These are phyloP conservation scores for Tapera naevia DNA, from an alignment of 2,797 vertebrate species.

Conservation along the genomic window DNA sequence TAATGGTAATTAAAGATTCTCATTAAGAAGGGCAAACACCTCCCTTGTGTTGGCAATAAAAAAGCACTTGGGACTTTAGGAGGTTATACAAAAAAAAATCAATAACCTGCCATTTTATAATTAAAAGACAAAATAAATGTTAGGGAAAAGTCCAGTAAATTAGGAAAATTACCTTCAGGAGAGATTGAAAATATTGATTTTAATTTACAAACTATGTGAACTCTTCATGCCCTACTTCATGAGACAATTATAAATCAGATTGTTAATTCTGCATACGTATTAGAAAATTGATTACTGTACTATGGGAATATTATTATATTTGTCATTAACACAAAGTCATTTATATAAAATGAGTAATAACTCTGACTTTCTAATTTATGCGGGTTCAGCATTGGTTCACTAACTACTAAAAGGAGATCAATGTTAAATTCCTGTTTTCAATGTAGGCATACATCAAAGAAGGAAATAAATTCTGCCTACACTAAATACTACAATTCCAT, in stretches of 20 bases:
- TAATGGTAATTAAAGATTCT: slow-evolving; percentile 81
- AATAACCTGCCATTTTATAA: slow-evolving; percentile 85
- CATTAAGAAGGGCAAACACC: slow-evolving; percentile 75
- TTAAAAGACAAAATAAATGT: slow-evolving; percentile 86
- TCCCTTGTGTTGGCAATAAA: slow-evolving; percentile 73
- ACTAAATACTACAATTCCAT: background rate
- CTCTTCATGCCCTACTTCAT: slow-evolving; percentile 80
- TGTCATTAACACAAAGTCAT: slow-evolving; percentile 74
- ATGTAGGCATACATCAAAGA: background rate
- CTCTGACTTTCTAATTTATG: slow-evolving; percentile 62
- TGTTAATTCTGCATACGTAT: slow-evolving; percentile 78
- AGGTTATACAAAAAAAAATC: slow-evolving; percentile 77
- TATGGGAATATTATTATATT: slow-evolving; percentile 74
- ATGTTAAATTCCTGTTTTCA: slow-evolving; percentile 38
- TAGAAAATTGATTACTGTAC: slow-evolving; percentile 77
- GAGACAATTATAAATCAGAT: slow-evolving; percentile 82
- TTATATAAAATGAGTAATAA: slow-evolving; percentile 65
- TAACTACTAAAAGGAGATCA: slow-evolving; percentile 52
- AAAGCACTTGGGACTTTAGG: slow-evolving; percentile 71
- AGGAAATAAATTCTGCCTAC: slow-evolving; percentile 36
- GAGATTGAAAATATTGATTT: slow-evolving; percentile 94
- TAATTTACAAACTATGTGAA: slow-evolving; percentile 90
- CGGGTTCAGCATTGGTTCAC: slow-evolving; percentile 48
- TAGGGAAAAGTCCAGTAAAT: slow-evolving; percentile 83
- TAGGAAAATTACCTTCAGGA: slow-evolving; percentile 88